A percentile compares a stretch with the other conserved stretches of the same genome.
Evolutionary conservation across 2,888 invertebrate species (phyloP).

Genomic region (Stenotaenia linearis): DNA sequence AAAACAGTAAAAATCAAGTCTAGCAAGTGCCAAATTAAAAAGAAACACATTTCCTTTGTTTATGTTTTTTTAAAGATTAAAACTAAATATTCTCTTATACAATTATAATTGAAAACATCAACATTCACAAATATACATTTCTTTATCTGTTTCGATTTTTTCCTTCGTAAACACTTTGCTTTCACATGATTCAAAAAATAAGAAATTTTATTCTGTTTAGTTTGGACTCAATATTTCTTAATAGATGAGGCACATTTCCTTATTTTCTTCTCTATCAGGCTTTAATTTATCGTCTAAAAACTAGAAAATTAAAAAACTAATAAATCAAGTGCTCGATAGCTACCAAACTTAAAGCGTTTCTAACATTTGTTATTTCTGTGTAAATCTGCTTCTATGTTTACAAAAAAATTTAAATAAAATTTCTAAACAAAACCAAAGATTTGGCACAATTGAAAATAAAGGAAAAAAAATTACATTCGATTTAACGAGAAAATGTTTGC

Average conservation of each 20-base stretch:
- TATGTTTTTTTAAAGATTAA: too few relatives aligned
- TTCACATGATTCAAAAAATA: not conserved
- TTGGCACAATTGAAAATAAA: slow-evolving; percentile 1
- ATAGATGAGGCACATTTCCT: not conserved
- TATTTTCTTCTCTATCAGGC: not conserved
- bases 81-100: too few relatives aligned
- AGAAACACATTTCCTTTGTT: not conserved
- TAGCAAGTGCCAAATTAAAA: not conserved
- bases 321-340: not conserved
- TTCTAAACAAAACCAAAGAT: not conserved
- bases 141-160: not conserved
- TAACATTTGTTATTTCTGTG: not conserved
- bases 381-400: not conserved
- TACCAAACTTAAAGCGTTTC: not conserved
- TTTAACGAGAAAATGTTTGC: not conserved
- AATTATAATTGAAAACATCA: not conserved
- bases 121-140: slow-evolving; percentile 3
- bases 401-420: not conserved
- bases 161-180: not conserved
- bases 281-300: not conserved
- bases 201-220: not conserved
- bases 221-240: not conserved
- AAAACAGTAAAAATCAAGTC: not conserved
- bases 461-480: not conserved
- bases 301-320: not conserved